These are phyloP conservation scores for Rosalia funebris DNA, from an alignment of 2,888 invertebrate species.

Conservation along the genomic window DNA sequence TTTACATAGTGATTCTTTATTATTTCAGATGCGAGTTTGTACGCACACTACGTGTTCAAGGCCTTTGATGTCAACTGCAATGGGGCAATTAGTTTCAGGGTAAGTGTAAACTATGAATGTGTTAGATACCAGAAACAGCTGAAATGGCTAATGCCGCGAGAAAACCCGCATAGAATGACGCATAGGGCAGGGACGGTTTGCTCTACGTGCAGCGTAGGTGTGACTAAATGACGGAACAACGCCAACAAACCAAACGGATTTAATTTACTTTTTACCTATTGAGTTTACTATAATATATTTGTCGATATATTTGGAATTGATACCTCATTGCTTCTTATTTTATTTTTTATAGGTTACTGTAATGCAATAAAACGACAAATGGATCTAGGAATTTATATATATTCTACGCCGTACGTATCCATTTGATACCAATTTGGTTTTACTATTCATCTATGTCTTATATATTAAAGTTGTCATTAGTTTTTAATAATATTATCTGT, in stretches of 20 bases:
- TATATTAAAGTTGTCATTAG: no score
- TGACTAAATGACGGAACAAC: not conserved
- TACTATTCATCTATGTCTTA: no score
- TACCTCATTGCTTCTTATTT: no score
- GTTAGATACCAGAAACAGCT: constrained; percentile 1
- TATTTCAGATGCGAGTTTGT: constrained; percentile 89
- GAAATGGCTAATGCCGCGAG: not conserved
- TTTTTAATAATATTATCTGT: no score
- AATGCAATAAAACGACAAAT: no score
- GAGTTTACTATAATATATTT: no score
- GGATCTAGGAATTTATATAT: no score
- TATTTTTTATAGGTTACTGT: no score
- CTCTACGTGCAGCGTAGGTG: not conserved
- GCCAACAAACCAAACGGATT: not conserved
- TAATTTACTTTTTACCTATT: no score
- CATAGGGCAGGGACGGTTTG: not conserved
- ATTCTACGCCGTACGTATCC: no score
- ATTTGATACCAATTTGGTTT: no score
- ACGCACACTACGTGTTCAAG: constrained; percentile 99
- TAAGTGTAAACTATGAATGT: constrained; percentile 67
- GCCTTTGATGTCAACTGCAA: constrained; percentile 97
- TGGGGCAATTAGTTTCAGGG: constrained; percentile 97
- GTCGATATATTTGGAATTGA: no score
- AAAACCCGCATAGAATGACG: constrained; percentile 3
- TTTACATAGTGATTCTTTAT: not conserved